Evolutionary conservation across 2,888 invertebrate species (phyloP), one percentile per base, ranked within the genome.

Genomic region (Hedychridium roseum): DNA sequence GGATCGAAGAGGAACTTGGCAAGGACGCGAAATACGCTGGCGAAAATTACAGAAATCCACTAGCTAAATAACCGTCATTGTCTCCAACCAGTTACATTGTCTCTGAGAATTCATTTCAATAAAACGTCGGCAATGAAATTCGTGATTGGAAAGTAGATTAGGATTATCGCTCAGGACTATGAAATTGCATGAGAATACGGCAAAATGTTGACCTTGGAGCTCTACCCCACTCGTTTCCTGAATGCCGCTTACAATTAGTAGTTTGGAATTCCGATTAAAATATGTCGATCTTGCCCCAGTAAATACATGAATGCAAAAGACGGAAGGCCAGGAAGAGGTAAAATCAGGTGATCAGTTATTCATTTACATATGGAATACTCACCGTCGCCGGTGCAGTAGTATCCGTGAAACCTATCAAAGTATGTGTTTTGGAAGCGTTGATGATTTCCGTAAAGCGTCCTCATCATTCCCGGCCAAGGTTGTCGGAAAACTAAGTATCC

Each of bases 401-500:
- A 98, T 42, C 98, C 98, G 0, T 93, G 93, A 79, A 98, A 99
- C 80, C 92, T 92, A 43, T 91, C 88, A 82, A 98, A 98, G 78
- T 98, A 98, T 1, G 95, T 94, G 31, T 88, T 88, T 79, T 94
- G 90, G 78, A 90, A 97, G 64, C 94, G 86, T 60, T 89, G 86
- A 74, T 97, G 97, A 80, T 97, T 92, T 40, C 91, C 92, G 79
- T 86, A 97, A 17, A 99, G 85, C 0, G 94, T 92, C 55, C 97
- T 85, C 96, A 97, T 97, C 83, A 99, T 92, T 61, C 97, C 96
- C 1, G 99, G 99, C 99, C 99, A 99, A 2, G 99, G 97, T 63
- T 89, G 86, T 26, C 90, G 83, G 80, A 99, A 97, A 23, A 96
- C 97, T 66, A 99, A 82, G 77, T 94, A 97, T 2, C 98, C 98